Base-by-base conservation (phyloP, 2,113 vertebrate genomes). In the Brachypteracias leptosomus region DNA sequence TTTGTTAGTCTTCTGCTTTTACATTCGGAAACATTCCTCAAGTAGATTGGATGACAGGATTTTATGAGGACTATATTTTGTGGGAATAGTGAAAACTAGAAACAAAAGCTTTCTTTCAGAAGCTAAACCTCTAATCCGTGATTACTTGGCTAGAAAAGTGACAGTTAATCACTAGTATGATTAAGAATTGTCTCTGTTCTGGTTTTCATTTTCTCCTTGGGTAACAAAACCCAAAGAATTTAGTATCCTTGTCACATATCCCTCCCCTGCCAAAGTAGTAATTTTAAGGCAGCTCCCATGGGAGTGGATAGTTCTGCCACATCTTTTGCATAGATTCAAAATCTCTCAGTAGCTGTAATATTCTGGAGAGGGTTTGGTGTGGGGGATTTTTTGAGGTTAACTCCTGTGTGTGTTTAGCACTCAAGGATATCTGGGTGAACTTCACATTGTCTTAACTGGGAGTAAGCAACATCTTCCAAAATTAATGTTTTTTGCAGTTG, bases 71-170 rank as follows among this genome's bases (percentile, higher is more conserved):
- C 9, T 55, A 95, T 29, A 55, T 93, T 89, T 85, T 67, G 58
- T 71, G 58, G 44, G 28, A 66, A 59, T 33, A 65, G 38, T 57
- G 61, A 83, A 86, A 94, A 38, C 36, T 51, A 52, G 40, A 66
- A 83, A 74, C 61, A 89, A 84, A 91, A 95, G 40, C 71, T 78
- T 85, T 47, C 38, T 78, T 95, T 85, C 28, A 66, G 70, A 90
- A 95, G n/a, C 52, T 81, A 54, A 76, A 33, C 38, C 24, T 77
- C 14, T 91, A 94, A 93, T 67, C 71, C 68, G 83, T 90, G 67
- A 80, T 92, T 88, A 90, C 29, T 88, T 90, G 89, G 75, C 79
- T 51, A 42, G 51, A 7, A 44, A 83, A 59, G 36, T 70, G 70
- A 63, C 63, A 94, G 59, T 44, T 90, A 91, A 96, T 89, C 74